Conservation (phyloP, 1,140 invertebrate genomes). For the Anagrus nilaparvatae region DNA sequence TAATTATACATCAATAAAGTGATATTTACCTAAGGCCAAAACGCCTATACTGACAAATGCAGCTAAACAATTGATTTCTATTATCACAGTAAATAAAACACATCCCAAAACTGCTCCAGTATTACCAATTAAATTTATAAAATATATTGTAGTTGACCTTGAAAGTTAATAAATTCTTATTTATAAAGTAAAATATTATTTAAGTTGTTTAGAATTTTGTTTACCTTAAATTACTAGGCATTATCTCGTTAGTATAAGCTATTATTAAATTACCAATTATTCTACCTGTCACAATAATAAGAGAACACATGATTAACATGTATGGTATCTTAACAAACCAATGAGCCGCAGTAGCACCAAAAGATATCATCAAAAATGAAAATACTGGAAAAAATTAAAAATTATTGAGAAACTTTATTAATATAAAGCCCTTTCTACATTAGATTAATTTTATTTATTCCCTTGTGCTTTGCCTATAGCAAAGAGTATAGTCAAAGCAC, state of each 20-base stretch:
- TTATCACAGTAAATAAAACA: slow-evolving; percentile 30
- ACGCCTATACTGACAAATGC: slow-evolving; percentile 31
- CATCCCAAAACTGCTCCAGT: slow-evolving; percentile 31
- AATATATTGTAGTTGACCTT: slow-evolving; percentile 26
- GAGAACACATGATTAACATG: slow-evolving; percentile 28
- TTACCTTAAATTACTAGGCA: slow-evolving; percentile 36
- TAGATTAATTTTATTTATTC: not conserved
- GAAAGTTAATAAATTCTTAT: slow-evolving; percentile 20
- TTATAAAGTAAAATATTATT: too few species aligned
- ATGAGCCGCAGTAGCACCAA: slow-evolving; percentile 33
- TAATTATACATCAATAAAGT: too few species aligned
- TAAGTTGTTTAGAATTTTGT: too few species aligned
- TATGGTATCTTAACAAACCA: slow-evolving; percentile 33
- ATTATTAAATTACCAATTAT: slow-evolving; percentile 28
- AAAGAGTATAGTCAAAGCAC: not conserved
- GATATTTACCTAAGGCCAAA: slow-evolving; percentile 29
- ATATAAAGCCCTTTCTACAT: not conserved
- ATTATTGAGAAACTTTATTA: slow-evolving; percentile 1
- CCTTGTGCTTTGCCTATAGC: not conserved
- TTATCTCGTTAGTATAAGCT: slow-evolving; percentile 27
- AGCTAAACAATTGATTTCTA: slow-evolving; percentile 24
- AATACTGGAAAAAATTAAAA: slow-evolving; percentile 23
- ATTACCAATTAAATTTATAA: slow-evolving; percentile 31
- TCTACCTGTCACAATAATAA: slow-evolving; percentile 31
- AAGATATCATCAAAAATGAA: slow-evolving; percentile 25